phyloP scores from a whole-genome alignment of 2,888 invertebrate species.

The Lobophora halterata region DNA sequence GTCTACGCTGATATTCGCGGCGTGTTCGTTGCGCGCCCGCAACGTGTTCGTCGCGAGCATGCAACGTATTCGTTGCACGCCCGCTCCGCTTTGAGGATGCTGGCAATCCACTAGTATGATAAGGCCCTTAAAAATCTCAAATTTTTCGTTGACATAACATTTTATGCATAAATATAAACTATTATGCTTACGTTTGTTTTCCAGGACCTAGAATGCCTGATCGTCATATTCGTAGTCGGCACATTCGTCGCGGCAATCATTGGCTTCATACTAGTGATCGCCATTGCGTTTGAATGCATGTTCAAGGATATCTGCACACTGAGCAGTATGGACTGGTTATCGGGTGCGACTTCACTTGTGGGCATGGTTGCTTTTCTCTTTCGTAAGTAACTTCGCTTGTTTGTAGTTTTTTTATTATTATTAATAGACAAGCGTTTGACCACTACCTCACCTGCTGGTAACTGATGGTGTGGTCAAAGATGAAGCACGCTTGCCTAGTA shows the following conservation, averaged over 20 bases:
- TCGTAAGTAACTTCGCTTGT: slow-evolving; percentile 35
- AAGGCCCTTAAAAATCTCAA: too few species aligned
- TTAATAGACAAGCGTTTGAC: too few species aligned
- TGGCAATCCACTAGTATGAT: too few species aligned
- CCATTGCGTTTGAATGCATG: slow-evolving; percentile 36
- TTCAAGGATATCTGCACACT: slow-evolving; percentile 33
- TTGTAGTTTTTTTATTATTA: too few species aligned
- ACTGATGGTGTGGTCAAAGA: too few species aligned
- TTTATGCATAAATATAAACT: not conserved
- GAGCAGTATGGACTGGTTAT: slow-evolving; percentile 45
- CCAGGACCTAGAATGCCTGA: slow-evolving; percentile 49
- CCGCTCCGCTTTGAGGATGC: too few species aligned
- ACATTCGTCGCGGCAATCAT: slow-evolving; percentile 39
- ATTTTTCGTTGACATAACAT: not conserved
- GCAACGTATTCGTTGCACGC: too few species aligned
- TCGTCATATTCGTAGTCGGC: slow-evolving; percentile 50
- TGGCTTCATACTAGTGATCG: slow-evolving; percentile 35
- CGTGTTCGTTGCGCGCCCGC: too few species aligned
- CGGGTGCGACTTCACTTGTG: slow-evolving; percentile 30
- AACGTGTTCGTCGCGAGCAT: too few species aligned
- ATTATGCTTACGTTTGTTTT: slow-evolving; percentile 5
- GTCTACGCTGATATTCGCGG: too few species aligned
- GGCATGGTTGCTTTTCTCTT: slow-evolving; percentile 34
- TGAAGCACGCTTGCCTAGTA: too few species aligned
- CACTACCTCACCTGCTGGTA: too few species aligned